Conservation (phyloP, 2,113 vertebrate genomes). For the Urocitellus parryii region DNA sequence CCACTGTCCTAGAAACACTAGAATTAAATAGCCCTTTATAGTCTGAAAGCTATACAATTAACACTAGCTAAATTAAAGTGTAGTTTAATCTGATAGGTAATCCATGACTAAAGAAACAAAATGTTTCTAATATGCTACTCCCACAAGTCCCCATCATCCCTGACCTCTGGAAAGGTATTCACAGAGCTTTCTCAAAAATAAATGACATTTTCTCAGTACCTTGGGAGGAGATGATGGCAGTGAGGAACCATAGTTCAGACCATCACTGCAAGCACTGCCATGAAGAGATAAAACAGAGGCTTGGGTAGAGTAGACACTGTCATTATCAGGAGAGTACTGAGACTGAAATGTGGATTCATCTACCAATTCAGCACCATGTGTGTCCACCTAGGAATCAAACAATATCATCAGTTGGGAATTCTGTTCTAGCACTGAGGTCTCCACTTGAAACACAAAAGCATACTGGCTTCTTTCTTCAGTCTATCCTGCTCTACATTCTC, state of each 20-base stretch:
- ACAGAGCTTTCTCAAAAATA: constrained; percentile 7
- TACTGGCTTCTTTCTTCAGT: not conserved
- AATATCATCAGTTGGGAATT: constrained; percentile 73
- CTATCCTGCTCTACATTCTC: not conserved
- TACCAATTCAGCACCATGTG: constrained; percentile 89
- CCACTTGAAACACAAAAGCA: not conserved
- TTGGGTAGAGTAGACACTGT: constrained; percentile 89
- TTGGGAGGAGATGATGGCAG: constrained; percentile 89
- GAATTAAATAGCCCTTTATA: not conserved
- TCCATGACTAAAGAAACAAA: not conserved
- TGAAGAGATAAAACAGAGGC: constrained; percentile 91
- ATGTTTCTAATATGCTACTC: not conserved
- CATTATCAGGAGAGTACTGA: constrained; percentile 87
- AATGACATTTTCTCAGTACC: constrained; percentile 86
- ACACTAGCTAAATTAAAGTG: constrained; percentile 42
- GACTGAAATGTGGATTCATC: constrained; percentile 90
- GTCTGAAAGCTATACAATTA: constrained; percentile 40
- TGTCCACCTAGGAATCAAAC: constrained; percentile 91
- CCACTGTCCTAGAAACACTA: not conserved
- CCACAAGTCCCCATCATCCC: not conserved
- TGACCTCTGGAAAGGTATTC: not conserved
- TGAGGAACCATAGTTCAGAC: constrained; percentile 85
- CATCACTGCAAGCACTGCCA: constrained; percentile 88
- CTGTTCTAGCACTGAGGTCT: constrained; percentile 26
- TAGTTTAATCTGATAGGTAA: constrained; percentile 46